Percentiles rank a stretch among this genome's conserved stretches.
These are phyloP conservation scores for Trachops cirrhosus DNA, from an alignment of 2,797 vertebrate species.

Conservation along the genomic window DNA sequence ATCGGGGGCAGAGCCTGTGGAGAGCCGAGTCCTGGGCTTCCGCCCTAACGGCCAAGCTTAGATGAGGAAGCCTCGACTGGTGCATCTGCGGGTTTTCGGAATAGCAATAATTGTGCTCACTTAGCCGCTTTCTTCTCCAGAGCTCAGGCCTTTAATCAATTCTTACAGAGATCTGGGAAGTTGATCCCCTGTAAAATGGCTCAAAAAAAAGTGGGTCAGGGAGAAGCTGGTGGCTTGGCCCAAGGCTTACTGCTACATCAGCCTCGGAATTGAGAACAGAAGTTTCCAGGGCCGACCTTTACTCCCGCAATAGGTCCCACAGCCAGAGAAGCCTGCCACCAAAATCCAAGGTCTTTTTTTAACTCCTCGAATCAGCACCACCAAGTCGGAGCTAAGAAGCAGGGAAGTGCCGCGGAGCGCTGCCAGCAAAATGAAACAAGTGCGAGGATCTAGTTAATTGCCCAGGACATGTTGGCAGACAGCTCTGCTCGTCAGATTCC, in stretches of 20 bases:
- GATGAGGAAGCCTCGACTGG: neutral
- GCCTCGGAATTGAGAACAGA: neutral
- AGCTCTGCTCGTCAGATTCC: slow-evolving; percentile 52
- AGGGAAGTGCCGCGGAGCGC: neutral
- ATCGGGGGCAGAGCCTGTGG: neutral
- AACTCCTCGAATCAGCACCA: neutral
- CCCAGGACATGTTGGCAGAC: slow-evolving; percentile 55
- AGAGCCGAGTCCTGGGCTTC: rapidly evolving
- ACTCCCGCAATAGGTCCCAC: neutral
- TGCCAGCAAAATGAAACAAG: neutral
- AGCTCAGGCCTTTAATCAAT: neutral
- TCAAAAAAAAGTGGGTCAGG: neutral
- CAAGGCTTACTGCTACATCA: neutral
- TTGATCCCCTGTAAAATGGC: neutral
- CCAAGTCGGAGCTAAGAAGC: neutral
- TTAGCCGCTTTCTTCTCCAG: neutral
- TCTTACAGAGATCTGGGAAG: neutral
- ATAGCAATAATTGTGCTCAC: neutral
- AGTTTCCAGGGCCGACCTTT: neutral
- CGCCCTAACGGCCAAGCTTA: neutral
- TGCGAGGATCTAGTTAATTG: slow-evolving; percentile 45
- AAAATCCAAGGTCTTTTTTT: neutral
- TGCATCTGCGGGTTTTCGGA: neutral
- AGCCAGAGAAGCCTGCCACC: neutral
- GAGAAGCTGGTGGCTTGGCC: neutral